Evolutionary conservation across 2,113 vertebrate species (phyloP), one percentile per base, ranked within the genome.

Genomic region (Oncorhynchus clarkii): DNA sequence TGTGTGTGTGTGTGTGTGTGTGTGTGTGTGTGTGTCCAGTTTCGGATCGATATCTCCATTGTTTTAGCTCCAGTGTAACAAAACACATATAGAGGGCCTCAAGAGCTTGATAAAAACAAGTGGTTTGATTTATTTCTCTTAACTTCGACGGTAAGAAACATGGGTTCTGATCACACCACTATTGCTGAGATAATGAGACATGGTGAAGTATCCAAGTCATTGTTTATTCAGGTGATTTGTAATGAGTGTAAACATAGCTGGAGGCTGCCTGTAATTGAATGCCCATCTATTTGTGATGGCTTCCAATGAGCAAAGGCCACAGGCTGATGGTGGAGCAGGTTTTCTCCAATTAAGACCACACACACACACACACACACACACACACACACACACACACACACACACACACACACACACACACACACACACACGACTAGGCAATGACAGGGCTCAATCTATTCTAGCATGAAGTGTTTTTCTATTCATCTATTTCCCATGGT

Each of bases 401-500:
- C 18, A 62, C 49, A 51, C 48, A 51, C 48, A 49, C 48, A 29
- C 9, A 64, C 34, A 39, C 34, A 39, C 34, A 39, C 34, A 8
- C 34, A 8, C 34, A 39, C 34, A 39, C 7, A 8, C 34, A 67
- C 27, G 14, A 67, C 65, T 67, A 79, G 70, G 73, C 80, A 72
- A 75, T 14, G 71, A 68, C 72, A 67, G 76, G 72, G 22, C 22
- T 20, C 7, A 67, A 7, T 49, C 62, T 26, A n/a, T 27, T 62
- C 29, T 64, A 64, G 16, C 57, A 14, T 64, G 22, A 66, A 57
- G n/a, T 12, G n/a, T 74, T 82, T 87, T 75, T 74, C 69, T 54
- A 54, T 54, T 16, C 12, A 54, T 54, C 62, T 71, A 74, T 79
- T 84, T 82, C 84, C 83, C 87, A 85, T 65, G 72, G 87, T 80